Conservation (phyloP, 1,140 invertebrate species). For the Proales similis region DNA sequence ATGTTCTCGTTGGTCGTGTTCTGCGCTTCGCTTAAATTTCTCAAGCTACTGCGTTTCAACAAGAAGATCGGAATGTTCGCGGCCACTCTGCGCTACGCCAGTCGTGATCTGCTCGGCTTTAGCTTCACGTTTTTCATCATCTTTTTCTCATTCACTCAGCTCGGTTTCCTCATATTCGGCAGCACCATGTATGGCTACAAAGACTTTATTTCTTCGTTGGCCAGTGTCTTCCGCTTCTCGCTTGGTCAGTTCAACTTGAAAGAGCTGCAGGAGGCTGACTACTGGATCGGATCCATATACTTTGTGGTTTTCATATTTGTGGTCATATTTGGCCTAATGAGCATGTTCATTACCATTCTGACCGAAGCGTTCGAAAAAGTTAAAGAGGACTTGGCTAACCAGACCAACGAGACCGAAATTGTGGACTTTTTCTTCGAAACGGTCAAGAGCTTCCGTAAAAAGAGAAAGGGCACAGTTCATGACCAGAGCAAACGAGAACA, state of each 20-base stretch:
- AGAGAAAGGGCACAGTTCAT: too few species aligned
- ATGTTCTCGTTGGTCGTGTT: constrained; percentile 54
- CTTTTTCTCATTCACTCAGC: constrained; percentile 47
- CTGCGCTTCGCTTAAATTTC: constrained; percentile 56
- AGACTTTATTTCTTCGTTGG: constrained; percentile 44
- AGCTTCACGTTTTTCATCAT: constrained; percentile 49
- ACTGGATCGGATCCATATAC: constrained; percentile 13
- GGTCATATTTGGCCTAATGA: constrained; percentile 31
- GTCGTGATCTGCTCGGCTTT: constrained; percentile 48
- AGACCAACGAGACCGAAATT: constrained; percentile 27
- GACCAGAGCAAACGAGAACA: too few species aligned
- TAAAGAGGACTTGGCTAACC: constrained; percentile 42
- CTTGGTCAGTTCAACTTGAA: constrained; percentile 50
- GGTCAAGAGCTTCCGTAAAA: too few species aligned
- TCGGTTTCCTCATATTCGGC: constrained; percentile 48
- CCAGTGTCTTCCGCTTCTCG: constrained; percentile 49
- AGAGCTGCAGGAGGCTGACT: constrained; percentile 34
- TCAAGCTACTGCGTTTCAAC: constrained; percentile 56
- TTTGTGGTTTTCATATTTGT: constrained; percentile 36
- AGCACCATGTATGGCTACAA: constrained; percentile 42
- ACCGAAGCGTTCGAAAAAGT: constrained; percentile 39
- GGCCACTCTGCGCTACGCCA: constrained; percentile 44
- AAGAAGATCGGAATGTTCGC: constrained; percentile 51
- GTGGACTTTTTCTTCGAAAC: constrained; percentile 34
- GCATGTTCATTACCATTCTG: constrained; percentile 37